Conservation (phyloP, 2,888 invertebrate genomes). For the Caenorhabditis sp. region DNA sequence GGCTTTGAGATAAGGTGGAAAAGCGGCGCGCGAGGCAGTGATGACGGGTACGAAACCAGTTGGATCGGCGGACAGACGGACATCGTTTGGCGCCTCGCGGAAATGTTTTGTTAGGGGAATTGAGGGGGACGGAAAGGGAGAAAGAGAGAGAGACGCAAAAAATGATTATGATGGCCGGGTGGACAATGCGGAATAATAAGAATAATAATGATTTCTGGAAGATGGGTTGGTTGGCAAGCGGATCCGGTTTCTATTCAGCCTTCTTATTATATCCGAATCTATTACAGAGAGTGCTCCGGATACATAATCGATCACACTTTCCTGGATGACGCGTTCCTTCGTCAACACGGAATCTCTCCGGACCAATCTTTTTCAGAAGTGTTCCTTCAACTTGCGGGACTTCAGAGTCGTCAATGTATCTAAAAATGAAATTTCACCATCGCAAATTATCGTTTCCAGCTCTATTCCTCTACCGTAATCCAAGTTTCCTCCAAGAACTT, state of each 20-base stretch:
- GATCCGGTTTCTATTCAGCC: no score
- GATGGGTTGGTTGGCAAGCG: slow-evolving; percentile 19
- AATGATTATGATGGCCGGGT: slow-evolving; percentile 44
- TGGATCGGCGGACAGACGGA: slow-evolving; percentile 38
- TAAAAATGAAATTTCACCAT: neutral
- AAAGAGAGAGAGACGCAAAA: slow-evolving; percentile 22
- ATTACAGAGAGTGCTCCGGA: slow-evolving; percentile 65
- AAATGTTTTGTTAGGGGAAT: slow-evolving; percentile 48
- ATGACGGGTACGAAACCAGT: slow-evolving; percentile 51
- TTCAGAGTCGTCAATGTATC: slow-evolving; percentile 46
- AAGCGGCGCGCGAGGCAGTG: slow-evolving; percentile 10
- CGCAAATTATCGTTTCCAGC: slow-evolving; percentile 44
- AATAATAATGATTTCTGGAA: slow-evolving; percentile 34
- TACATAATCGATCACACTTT: slow-evolving; percentile 67
- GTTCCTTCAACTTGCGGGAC: slow-evolving; percentile 56
- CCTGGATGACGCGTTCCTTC: slow-evolving; percentile 59
- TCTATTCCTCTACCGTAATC: slow-evolving; percentile 63
- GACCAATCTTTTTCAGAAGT: slow-evolving; percentile 61
- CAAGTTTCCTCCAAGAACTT: slow-evolving; percentile 64
- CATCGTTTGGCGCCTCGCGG: slow-evolving; percentile 49
- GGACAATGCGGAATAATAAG: slow-evolving; percentile 33
- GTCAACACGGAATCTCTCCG: slow-evolving; percentile 35
- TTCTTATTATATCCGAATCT: slow-evolving; percentile 3
- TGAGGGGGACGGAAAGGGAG: neutral
- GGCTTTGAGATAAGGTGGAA: slow-evolving; percentile 30